A percentile compares a stretch with the other conserved stretches of the same genome.
phyloP scores from a whole-genome alignment of 2,113 vertebrate genomes.

The Myotis yumanensis region DNA sequence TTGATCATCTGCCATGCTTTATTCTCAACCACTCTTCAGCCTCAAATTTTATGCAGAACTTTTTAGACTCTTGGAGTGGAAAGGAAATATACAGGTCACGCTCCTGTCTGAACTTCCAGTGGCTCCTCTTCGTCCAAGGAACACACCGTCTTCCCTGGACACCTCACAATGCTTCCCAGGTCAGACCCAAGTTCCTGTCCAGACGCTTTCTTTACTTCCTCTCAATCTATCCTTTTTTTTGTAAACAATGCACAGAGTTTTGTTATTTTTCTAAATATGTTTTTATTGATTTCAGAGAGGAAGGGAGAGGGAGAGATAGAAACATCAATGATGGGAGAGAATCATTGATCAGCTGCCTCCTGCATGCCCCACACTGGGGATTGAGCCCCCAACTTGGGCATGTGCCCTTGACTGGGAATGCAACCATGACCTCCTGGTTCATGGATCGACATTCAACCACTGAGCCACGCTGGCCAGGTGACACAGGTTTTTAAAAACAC shows the following conservation, averaged over 20 bases:
- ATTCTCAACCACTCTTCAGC: background rate
- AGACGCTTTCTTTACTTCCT: background rate
- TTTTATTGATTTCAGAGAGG: too few species aligned
- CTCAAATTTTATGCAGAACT: background rate
- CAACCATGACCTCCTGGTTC: too few species aligned
- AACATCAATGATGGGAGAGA: too few species aligned
- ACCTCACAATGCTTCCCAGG: background rate
- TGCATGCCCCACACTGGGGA: too few species aligned
- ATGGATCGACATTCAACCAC: too few species aligned
- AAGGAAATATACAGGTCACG: background rate
- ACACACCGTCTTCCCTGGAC: background rate
- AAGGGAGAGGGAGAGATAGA: too few species aligned
- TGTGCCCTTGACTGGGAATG: too few species aligned
- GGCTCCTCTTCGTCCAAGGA: background rate
- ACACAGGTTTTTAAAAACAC: background rate
- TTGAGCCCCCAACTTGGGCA: too few species aligned
- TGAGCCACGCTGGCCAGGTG: too few species aligned
- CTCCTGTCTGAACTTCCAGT: background rate
- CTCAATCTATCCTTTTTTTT: background rate
- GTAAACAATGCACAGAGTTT: background rate
- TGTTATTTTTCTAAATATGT: too few species aligned
- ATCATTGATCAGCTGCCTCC: too few species aligned
- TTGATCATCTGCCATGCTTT: background rate
- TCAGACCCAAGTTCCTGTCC: background rate
- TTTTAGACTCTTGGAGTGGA: background rate